Evolutionary conservation across 2,113 vertebrate genomes (phyloP).

Genomic region (Axis porcinus): DNA sequence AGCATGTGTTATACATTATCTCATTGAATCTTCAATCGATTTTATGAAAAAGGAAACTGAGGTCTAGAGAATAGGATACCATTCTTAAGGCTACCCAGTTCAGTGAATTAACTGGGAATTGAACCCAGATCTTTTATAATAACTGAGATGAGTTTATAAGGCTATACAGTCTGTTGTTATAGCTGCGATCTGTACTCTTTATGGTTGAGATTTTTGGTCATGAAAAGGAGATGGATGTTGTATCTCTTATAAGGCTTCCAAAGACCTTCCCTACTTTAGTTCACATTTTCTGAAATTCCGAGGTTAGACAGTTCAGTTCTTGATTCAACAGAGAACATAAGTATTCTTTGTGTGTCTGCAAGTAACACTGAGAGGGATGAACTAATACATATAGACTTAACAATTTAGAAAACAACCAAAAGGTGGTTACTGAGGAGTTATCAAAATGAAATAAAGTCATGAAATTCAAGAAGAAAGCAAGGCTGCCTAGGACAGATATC

Average conservation of each 20-base stretch:
- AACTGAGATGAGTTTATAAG: not conserved
- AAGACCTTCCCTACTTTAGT: not conserved
- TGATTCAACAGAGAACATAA: not conserved
- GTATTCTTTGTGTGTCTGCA: not conserved
- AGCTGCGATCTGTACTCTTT: not conserved
- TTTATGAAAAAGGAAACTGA: not conserved
- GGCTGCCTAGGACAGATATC: not conserved
- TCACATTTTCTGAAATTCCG: not conserved
- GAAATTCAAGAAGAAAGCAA: not conserved
- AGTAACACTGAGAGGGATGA: not conserved
- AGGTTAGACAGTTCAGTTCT: not conserved
- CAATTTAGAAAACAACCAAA: not conserved
- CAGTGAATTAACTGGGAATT: not conserved
- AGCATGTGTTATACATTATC: not conserved
- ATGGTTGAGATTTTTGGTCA: not conserved
- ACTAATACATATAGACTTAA: not conserved
- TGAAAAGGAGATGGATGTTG: not conserved
- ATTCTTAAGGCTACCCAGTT: not conserved
- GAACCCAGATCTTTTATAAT: not conserved
- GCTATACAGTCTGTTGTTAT: rapidly evolving
- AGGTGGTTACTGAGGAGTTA: rapidly evolving
- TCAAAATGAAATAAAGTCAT: not conserved
- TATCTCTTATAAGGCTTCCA: not conserved
- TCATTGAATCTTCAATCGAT: not conserved
- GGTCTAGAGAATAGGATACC: not conserved